Evolutionary conservation across 2,797 vertebrate genomes (phyloP), one percentile per base, ranked within the genome.

Genomic region (Holocentrus rufus): DNA sequence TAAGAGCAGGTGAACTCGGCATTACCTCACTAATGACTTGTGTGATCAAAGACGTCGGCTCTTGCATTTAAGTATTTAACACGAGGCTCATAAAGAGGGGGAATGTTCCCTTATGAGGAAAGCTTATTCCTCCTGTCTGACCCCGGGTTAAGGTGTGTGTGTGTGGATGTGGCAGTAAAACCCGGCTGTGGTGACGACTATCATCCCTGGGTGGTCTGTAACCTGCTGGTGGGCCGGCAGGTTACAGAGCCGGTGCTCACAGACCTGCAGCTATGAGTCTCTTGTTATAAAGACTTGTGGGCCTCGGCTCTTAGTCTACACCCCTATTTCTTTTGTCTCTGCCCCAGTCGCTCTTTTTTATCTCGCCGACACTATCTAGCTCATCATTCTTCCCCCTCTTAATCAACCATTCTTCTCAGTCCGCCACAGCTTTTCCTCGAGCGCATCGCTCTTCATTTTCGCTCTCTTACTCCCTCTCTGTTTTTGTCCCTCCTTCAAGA

Each of bases 1-100:
- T 0, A 39, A 49, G 13, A 59, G 77, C 65, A 47, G 72, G 58
- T 82, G 70, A 84, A 67, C 42, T 82, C 70, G 22, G 63, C 0
- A 10, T 80, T 50, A 64, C 66, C 74, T 76, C 56, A 30, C 42
- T 59, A 73, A 77, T 67, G 80, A 84, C 75, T 80, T 49, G 49
- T 63, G 72, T 81, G 87, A 90, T 92, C 80, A 92, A 89, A 88
- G 82, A 84, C 39, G 65, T 27, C 47, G 60, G 18, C 59, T 62
- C 52, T 49, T 65, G 42, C 46, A 67, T 74, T 80, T 83, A 83
- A 86, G 89, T 68, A 67, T 77, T 79, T 46, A 84, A 84, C 78
- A 86, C 73, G 50, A 78, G 82, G 77, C 70, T 50, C 62, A 67
- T 90, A 90, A 92, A 91, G 80, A 27, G 73, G 10, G 31, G 66